These are phyloP conservation scores for Nasonia oneida DNA, from an alignment of 2,888 invertebrate species.

Conservation along the genomic window DNA sequence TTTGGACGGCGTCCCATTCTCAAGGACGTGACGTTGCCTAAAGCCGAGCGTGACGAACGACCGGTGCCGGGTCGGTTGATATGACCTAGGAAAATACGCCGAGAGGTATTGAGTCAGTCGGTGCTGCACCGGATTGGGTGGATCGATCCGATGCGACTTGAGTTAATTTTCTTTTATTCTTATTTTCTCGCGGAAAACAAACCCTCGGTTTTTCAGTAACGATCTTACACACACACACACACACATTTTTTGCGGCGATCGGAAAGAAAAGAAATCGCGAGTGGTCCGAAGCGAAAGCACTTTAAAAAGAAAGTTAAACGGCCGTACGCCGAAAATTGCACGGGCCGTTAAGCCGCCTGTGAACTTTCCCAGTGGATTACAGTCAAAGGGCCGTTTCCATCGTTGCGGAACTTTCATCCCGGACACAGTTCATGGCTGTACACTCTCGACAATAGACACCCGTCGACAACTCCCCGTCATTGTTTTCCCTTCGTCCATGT, in stretches of 20 bases:
- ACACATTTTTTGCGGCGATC: no score
- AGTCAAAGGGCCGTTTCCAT: background rate
- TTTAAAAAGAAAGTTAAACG: background rate
- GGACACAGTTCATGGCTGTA: background rate
- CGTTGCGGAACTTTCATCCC: background rate
- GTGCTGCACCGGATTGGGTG: background rate
- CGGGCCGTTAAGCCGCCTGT: background rate
- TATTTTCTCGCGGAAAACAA: no score
- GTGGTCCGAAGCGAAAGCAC: background rate
- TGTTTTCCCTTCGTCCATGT: background rate
- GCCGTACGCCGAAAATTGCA: background rate
- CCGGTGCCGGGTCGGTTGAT: background rate
- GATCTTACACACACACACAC: no score
- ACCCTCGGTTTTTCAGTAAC: no score
- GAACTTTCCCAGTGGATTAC: background rate
- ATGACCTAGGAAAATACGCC: background rate
- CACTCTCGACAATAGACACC: background rate
- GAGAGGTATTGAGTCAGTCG: background rate
- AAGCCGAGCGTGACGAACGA: conserved; percentile 1
- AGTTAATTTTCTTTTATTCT: background rate
- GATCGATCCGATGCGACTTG: background rate
- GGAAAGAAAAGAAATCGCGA: background rate
- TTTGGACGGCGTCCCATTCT: background rate
- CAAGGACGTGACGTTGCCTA: conserved; percentile 5
- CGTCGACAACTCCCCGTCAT: background rate